These are phyloP conservation scores for Diadumene lineata DNA, from an alignment of 92 coral and sea anemone species.

Conservation along the genomic window DNA sequence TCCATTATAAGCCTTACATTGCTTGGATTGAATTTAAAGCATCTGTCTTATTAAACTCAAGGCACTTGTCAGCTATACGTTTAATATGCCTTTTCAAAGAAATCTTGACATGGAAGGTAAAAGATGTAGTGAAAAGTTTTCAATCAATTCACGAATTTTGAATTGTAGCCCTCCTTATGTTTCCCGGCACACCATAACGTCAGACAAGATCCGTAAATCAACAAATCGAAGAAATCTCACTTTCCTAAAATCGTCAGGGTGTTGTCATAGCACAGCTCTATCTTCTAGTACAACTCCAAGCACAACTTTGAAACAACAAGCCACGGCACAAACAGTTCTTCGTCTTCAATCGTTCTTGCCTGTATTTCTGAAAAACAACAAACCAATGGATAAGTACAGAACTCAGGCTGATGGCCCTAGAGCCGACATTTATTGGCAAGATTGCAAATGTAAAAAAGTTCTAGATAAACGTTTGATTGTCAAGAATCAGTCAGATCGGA, in stretches of 20 bases:
- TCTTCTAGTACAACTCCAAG: background rate
- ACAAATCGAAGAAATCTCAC: background rate
- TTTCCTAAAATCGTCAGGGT: background rate
- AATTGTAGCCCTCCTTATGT: background rate
- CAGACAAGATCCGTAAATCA: background rate
- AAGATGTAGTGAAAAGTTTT: too few relatives aligned
- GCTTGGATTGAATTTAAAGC: too few relatives aligned
- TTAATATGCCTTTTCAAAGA: too few relatives aligned
- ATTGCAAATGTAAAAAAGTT: background rate
- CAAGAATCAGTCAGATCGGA: background rate
- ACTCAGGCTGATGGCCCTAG: background rate
- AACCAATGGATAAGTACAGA: background rate
- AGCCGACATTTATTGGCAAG: background rate
- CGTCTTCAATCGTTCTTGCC: slow-evolving; percentile 26
- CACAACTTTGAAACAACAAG: background rate
- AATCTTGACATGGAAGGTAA: too few relatives aligned
- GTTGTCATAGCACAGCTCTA: background rate
- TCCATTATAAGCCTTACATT: too few relatives aligned
- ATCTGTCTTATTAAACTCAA: too few relatives aligned
- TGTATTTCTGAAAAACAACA: slow-evolving; percentile 3
- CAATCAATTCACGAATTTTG: too few relatives aligned
- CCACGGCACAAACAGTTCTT: slow-evolving; percentile 3
- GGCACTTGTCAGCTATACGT: too few relatives aligned
- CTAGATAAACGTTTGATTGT: background rate
- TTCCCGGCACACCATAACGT: background rate